These are phyloP conservation scores for Pterocles orientalis DNA, from an alignment of 2,113 vertebrate genomes.

Conservation along the genomic window DNA sequence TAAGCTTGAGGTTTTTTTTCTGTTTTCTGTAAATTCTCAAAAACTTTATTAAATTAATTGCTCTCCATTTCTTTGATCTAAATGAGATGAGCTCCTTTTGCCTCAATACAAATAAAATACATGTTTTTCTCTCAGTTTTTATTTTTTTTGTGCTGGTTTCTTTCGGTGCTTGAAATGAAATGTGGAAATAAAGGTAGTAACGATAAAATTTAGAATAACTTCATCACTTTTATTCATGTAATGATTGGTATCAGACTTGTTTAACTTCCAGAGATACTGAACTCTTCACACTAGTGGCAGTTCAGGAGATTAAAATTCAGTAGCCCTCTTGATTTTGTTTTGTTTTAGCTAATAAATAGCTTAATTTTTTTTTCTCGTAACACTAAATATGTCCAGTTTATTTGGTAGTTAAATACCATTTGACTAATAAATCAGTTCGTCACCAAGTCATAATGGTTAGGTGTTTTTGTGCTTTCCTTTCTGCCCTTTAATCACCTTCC, in stretches of 20 bases:
- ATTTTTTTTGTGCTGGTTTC: neutral
- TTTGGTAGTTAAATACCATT: neutral
- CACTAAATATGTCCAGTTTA: neutral
- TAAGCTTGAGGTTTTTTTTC: neutral
- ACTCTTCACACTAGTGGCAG: neutral
- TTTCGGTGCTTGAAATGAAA: neutral
- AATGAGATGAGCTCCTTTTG: slow-evolving; percentile 17
- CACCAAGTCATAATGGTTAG: neutral
- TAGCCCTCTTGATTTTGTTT: neutral
- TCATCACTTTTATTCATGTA: neutral
- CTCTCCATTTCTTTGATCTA: slow-evolving; percentile 41
- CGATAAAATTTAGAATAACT: neutral
- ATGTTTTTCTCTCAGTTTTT: slow-evolving; percentile 35
- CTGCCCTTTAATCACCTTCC: neutral
- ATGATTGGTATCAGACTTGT: neutral
- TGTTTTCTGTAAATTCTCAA: slow-evolving; percentile 51
- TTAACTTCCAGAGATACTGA: neutral
- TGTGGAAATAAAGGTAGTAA: neutral
- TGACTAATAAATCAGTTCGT: neutral
- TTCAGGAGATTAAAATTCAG: neutral
- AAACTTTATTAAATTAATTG: slow-evolving; percentile 21
- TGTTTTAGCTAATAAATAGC: neutral
- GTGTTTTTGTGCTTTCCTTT: neutral
- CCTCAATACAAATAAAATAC: slow-evolving; percentile 69
- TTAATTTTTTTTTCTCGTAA: neutral